phyloP scores from a whole-genome alignment of 2,888 invertebrate genomes.

The Eristalinus aeneus region DNA sequence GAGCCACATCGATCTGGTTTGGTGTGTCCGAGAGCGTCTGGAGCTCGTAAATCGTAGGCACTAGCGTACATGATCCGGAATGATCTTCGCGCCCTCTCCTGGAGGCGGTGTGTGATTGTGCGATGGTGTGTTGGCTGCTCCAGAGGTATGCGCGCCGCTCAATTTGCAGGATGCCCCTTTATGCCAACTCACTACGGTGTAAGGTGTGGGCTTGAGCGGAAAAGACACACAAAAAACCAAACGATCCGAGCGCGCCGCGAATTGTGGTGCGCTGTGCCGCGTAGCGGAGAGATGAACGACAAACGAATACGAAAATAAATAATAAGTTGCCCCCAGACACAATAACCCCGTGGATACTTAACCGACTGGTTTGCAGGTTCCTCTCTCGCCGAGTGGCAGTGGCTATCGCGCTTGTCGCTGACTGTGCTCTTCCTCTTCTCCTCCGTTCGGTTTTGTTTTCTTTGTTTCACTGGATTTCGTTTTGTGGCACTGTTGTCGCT shows the following conservation, averaged over 20 bases:
- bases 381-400: slow-evolving; percentile 38
- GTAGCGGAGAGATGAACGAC: slow-evolving; percentile 61
- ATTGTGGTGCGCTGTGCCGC: slow-evolving; percentile 32
- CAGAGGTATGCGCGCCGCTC: slow-evolving; percentile 46
- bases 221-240: slow-evolving; percentile 9
- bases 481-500: slow-evolving; percentile 14
- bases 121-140: slow-evolving; percentile 33
- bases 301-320: slow-evolving; percentile 70
- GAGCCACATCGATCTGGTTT: slow-evolving; percentile 45
- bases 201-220: slow-evolving; percentile 63
- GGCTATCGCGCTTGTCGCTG: slow-evolving; percentile 40
- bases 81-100: slow-evolving; percentile 71
- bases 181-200: slow-evolving; percentile 2
- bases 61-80: slow-evolving; percentile 68
- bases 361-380: slow-evolving; percentile 69
- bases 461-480: slow-evolving; percentile 7
- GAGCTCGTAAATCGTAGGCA: slow-evolving; percentile 70
- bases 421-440: slow-evolving; percentile 41
- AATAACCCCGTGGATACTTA: slow-evolving; percentile 69
- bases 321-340: slow-evolving; percentile 71
- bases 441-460: slow-evolving; percentile 8
- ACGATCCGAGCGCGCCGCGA: slow-evolving; percentile 19
- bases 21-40: slow-evolving; percentile 60
- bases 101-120: slow-evolving; percentile 39
- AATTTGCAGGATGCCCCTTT: slow-evolving; percentile 63